Base-by-base conservation (phyloP, 2,113 vertebrate species). In the Ardeotis arabs region DNA sequence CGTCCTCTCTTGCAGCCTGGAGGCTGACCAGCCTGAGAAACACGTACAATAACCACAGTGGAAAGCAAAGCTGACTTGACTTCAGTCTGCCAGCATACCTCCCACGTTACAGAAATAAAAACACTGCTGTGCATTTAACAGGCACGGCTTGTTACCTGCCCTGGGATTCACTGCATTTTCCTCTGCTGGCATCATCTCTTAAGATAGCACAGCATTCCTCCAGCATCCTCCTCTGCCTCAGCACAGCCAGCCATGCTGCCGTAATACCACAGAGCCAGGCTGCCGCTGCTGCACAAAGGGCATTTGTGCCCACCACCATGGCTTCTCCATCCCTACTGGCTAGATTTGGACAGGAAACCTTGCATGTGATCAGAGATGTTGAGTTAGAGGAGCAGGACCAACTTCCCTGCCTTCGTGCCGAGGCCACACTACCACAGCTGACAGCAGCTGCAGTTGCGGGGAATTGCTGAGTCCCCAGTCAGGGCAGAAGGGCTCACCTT, bases 281-380 rank as follows among this genome's bases (percentile, higher is more conserved):
- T 59, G 73, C 64, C 78, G 77, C 87, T 66, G 47, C 2, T 3
- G 35, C 66, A 63, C 4, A 2, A 60, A 66, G 12, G 13, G 23
- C 0, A 0, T 3, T 4, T 1, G 2, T 52, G 75, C 33, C 69
- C 3, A 0, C 45, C 74, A 74, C 18, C 41, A 25, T 33, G 20
- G 24, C 39, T 63, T 47, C 39, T 76, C 80, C 37, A 3, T 19
- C 35, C 28, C 75, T 22, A 10, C 35, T 16, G 63, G 7, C 39
- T 69, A 33, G 41, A 35, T 18, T 39, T 29, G 35, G n/a, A 4
- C 3, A 39, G 23, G 72, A 86, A 82, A 75, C 11, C 5, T 37
- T 63, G 25, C 19, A 60, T 0, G 2, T 6, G 15, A 56, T 27
- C 45, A 31, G n/a, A 37, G 10, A 44, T 3, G 6, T 27, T 84